Conservation (phyloP, 2,797 vertebrate species). For the Mormyrus hasselquistii region DNA sequence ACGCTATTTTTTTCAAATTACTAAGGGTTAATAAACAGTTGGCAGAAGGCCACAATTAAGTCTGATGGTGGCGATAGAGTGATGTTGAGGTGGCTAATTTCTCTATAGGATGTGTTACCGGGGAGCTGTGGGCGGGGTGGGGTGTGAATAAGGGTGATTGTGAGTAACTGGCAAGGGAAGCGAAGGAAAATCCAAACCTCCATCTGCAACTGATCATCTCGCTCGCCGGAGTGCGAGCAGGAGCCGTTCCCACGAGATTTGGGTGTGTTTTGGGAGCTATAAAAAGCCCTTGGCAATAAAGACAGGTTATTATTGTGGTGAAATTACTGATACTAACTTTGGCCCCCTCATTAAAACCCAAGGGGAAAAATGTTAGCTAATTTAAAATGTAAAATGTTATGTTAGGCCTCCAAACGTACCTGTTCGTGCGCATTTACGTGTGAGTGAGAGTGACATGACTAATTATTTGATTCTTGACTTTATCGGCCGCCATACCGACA, state of each 20-base stretch:
- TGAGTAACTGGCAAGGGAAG: slow-evolving; percentile 40
- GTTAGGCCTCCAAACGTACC: not conserved
- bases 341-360: slow-evolving; percentile 16
- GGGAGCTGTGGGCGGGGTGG: not conserved
- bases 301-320: slow-evolving; percentile 56
- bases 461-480: not conserved
- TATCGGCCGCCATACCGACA: not conserved
- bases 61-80: not conserved
- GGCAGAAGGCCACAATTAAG: not conserved
- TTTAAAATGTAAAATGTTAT: not conserved
- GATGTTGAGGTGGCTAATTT: not conserved
- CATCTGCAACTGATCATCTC: slow-evolving; percentile 64
- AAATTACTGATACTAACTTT: slow-evolving; percentile 45
- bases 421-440: not conserved
- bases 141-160: slow-evolving; percentile 10
- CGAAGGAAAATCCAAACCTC: slow-evolving; percentile 43
- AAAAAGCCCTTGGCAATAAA: slow-evolving; percentile 70
- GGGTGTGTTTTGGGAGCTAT: slow-evolving; percentile 64
- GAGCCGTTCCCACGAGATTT: slow-evolving; percentile 53
- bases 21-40: not conserved
- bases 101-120: not conserved
- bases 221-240: slow-evolving; percentile 39
- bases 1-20: not conserved
- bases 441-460: not conserved
- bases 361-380: not conserved